A percentile compares a stretch with the other conserved stretches of the same genome.
phyloP scores from a whole-genome alignment of 2,888 invertebrate genomes.

The Brenthis daphne region DNA sequence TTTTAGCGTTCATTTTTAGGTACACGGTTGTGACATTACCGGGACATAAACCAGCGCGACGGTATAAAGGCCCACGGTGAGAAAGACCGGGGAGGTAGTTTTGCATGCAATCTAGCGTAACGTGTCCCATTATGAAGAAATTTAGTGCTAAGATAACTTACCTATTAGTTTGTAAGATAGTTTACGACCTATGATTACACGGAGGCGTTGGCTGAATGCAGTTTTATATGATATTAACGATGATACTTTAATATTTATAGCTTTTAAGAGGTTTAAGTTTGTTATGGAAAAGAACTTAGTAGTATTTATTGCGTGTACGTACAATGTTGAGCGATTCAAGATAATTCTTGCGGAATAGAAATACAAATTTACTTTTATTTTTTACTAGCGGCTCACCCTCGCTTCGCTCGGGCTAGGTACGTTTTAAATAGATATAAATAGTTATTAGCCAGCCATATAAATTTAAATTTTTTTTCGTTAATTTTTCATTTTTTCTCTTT shows the following conservation, averaged over 20 bases:
- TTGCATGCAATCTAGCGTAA: conserved; percentile 24
- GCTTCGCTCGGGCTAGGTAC: too few relatives aligned
- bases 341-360: not conserved
- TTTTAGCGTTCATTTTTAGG: not conserved
- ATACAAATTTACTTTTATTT: not conserved
- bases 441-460: too few relatives aligned
- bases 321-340: not conserved
- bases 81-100: conserved; percentile 20
- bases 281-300: not conserved
- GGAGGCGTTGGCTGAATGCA: not conserved
- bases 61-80: conserved; percentile 1
- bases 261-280: not conserved
- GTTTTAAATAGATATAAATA: too few relatives aligned
- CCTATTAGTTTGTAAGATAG: conserved; percentile 20
- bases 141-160: conserved; percentile 29
- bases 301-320: not conserved
- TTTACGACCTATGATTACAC: conserved; percentile 12
- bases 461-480: too few relatives aligned
- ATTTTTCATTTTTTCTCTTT: too few relatives aligned
- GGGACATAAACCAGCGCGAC: not conserved
- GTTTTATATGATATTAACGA: conserved; percentile 5
- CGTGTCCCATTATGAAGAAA: conserved; percentile 20
- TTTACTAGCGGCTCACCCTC: too few relatives aligned
- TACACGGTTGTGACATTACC: not conserved
- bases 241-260: not conserved